Evolutionary conservation across 2,888 invertebrate species (phyloP).

Genomic region (Drosophila prolongata): DNA sequence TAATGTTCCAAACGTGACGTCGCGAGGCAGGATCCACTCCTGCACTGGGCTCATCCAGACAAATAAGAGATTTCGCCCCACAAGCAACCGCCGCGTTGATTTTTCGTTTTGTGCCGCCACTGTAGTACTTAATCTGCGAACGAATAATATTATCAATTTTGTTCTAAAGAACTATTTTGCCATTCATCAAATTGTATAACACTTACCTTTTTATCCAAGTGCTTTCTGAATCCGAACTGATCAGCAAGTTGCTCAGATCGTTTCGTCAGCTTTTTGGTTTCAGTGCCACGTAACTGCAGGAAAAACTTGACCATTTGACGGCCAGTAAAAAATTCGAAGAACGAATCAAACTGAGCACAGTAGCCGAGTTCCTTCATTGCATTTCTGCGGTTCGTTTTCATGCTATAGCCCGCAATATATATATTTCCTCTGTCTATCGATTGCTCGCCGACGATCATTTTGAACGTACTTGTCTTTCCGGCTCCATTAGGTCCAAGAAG

Average conservation of each 20-base stretch:
- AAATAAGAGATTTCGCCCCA: conserved; percentile 88
- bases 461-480: conserved; percentile 93
- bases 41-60: conserved; percentile 87
- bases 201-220: conserved; percentile 86
- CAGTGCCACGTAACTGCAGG: conserved; percentile 82
- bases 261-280: conserved; percentile 85
- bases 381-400: conserved; percentile 85
- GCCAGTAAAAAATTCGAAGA: conserved; percentile 88
- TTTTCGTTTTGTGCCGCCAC: conserved; percentile 90
- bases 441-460: conserved; percentile 93
- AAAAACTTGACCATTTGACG: conserved; percentile 88
- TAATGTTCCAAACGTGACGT: conserved; percentile 90
- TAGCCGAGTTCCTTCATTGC: conserved; percentile 87
- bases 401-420: conserved; percentile 86
- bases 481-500: conserved; percentile 92
- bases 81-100: conserved; percentile 88
- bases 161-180: no score
- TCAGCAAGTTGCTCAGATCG: conserved; percentile 80
- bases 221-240: conserved; percentile 86
- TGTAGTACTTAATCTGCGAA: conserved; percentile 84
- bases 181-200: no score
- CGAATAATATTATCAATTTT: no score
- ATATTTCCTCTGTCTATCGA: conserved; percentile 88
- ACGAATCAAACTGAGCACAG: conserved; percentile 90
- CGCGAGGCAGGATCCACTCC: conserved; percentile 85